Percentiles rank a stretch among this genome's conserved stretches.
These are phyloP conservation scores for Menidia beryllina DNA, from an alignment of 2,113 vertebrate species.

Conservation along the genomic window DNA sequence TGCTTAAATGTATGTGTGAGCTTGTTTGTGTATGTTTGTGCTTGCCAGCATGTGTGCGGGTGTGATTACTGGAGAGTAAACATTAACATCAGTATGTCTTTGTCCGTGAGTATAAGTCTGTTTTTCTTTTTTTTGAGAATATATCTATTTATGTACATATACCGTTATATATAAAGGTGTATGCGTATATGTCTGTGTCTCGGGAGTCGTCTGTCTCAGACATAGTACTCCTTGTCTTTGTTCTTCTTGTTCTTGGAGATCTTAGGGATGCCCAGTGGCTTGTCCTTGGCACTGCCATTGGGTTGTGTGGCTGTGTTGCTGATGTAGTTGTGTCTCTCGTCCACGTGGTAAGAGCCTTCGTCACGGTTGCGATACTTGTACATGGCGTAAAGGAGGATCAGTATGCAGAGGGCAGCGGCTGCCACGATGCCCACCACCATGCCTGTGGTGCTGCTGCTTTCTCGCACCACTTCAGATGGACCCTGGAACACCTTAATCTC, in stretches of 20 bases:
- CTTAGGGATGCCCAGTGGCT: constrained; percentile 95
- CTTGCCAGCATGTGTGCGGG: constrained; percentile 64
- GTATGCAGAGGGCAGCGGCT: constrained; percentile 95
- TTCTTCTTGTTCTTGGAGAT: constrained; percentile 99
- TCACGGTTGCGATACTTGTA: constrained; percentile 99
- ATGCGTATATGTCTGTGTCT: constrained; percentile 63
- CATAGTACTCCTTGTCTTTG: constrained; percentile 99
- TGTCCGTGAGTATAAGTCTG: constrained; percentile 59
- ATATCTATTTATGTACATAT: constrained; percentile 82
- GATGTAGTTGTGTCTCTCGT: constrained; percentile 99
- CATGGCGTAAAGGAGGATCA: constrained; percentile 99
- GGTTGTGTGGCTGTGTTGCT: constrained; percentile 98
- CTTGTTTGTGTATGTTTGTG: constrained; percentile 57
- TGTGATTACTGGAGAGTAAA: constrained; percentile 70
- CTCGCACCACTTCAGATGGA: constrained; percentile 92
- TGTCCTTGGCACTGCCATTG: constrained; percentile 98
- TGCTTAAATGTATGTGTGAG: constrained; percentile 36
- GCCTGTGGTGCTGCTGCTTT: constrained; percentile 97
- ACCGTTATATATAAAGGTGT: constrained; percentile 78
- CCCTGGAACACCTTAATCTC: constrained; percentile 91
- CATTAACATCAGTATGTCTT: constrained; percentile 73
- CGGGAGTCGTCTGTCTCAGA: constrained; percentile 85
- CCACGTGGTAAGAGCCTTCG: constrained; percentile 98
- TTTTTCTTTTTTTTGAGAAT: constrained; percentile 67
- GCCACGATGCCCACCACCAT: constrained; percentile 99